Evolutionary conservation across 2,113 vertebrate species (phyloP).

Genomic region (Mugil cephalus): DNA sequence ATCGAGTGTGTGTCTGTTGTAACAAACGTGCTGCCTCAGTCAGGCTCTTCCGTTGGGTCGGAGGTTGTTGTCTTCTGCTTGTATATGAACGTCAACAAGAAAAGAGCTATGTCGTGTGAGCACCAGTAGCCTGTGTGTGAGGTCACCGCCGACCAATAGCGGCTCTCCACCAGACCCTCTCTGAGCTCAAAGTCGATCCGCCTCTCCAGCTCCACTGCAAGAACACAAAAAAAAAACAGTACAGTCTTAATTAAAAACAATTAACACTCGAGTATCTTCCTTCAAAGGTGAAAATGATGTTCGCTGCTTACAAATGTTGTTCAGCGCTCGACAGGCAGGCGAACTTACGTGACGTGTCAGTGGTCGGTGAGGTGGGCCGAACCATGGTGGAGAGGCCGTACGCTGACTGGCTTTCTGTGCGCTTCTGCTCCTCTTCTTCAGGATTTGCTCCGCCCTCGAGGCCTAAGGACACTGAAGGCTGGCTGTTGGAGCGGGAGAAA

Average conservation of each 20-base stretch:
- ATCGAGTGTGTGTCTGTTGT: slow-evolving; percentile 25
- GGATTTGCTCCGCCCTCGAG: slow-evolving; percentile 80
- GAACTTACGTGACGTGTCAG: slow-evolving; percentile 88
- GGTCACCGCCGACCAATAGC: slow-evolving; percentile 98
- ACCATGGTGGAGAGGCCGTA: slow-evolving; percentile 80
- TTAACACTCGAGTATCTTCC: not conserved
- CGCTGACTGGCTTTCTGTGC: slow-evolving; percentile 73
- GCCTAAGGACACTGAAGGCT: slow-evolving; percentile 75
- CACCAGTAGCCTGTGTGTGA: slow-evolving; percentile 99
- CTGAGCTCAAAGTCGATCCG: slow-evolving; percentile 97
- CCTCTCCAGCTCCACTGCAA: slow-evolving; percentile 93
- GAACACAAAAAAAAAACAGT: slow-evolving; percentile 19
- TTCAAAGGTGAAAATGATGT: not conserved
- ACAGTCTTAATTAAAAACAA: not conserved
- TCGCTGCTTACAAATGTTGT: not conserved
- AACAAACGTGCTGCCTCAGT: slow-evolving; percentile 61
- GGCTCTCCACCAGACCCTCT: slow-evolving; percentile 96
- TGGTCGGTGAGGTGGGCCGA: slow-evolving; percentile 86
- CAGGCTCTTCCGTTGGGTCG: slow-evolving; percentile 64
- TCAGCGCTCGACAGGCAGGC: not conserved
- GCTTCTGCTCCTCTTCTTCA: slow-evolving; percentile 91
- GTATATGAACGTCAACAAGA: slow-evolving; percentile 96
- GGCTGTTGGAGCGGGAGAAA: slow-evolving; percentile 90
- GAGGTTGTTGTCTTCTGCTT: slow-evolving; percentile 82
- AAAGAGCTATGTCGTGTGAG: slow-evolving; percentile 95